Conservation (phyloP, 2,113 vertebrate genomes). For the Varanus komodoensis region DNA sequence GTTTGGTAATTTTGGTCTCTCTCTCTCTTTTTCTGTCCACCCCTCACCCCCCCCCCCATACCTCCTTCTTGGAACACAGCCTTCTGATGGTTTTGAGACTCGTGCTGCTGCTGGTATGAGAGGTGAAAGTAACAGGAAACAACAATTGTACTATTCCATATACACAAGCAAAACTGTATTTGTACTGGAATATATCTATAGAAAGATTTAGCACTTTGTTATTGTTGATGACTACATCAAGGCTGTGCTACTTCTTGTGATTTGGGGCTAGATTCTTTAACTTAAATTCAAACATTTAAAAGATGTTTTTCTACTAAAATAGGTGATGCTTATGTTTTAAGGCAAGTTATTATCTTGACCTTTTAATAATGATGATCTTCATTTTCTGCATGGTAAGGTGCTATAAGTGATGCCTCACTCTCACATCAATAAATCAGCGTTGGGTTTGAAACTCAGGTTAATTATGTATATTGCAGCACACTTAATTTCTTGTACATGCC, state of each 20-base stretch:
- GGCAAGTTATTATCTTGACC: not conserved
- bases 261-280: not conserved
- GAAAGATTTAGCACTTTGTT: slow-evolving; percentile 36
- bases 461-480: slow-evolving; percentile 20
- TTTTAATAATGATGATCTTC: slow-evolving; percentile 1
- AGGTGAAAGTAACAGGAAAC: slow-evolving; percentile 30
- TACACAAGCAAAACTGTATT: slow-evolving; percentile 15
- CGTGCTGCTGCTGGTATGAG: slow-evolving; percentile 78
- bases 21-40: no score
- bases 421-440: slow-evolving; percentile 11
- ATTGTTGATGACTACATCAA: slow-evolving; percentile 29
- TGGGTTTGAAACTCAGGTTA: slow-evolving; percentile 32
- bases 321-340: slow-evolving; percentile 24
- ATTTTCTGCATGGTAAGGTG: slow-evolving; percentile 4
- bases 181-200: slow-evolving; percentile 28
- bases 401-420: not conserved
- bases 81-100: slow-evolving; percentile 91
- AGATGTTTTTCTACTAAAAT: not conserved
- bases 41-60: no score
- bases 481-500: slow-evolving; percentile 29
- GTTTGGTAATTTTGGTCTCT: not conserved
- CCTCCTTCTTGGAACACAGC: slow-evolving; percentile 74
- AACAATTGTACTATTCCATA: not conserved
- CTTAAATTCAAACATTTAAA: no score
- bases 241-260: slow-evolving; percentile 12